phyloP scores from a whole-genome alignment of 2,888 invertebrate genomes.

The Acrobasis repandana region DNA sequence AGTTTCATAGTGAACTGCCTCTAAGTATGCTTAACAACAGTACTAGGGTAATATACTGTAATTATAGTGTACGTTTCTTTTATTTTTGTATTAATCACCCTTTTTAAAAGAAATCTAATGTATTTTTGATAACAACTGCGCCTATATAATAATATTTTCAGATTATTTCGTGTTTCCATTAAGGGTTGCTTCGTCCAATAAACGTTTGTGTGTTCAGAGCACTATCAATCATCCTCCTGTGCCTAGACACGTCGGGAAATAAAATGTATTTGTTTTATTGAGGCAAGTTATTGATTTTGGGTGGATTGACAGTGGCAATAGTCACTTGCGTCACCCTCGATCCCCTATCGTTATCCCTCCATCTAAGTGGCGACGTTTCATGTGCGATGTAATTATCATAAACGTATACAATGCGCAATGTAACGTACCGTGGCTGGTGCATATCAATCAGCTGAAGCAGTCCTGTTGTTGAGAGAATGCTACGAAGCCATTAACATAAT shows the following conservation, averaged over 20 bases:
- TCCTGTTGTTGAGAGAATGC: slow-evolving; percentile 59
- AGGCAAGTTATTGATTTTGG: slow-evolving; percentile 71
- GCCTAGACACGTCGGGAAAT: slow-evolving; percentile 68
- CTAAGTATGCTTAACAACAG: slow-evolving; percentile 18
- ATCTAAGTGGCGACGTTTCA: slow-evolving; percentile 34
- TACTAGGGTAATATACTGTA: slow-evolving; percentile 29
- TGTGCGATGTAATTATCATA: slow-evolving; percentile 44
- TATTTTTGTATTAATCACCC: slow-evolving; percentile 41
- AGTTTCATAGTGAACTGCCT: slow-evolving; percentile 7
- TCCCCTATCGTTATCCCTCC: slow-evolving; percentile 30
- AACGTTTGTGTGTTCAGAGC: slow-evolving; percentile 68
- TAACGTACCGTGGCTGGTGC: slow-evolving; percentile 43
- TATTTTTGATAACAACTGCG: slow-evolving; percentile 52
- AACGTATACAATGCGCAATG: slow-evolving; percentile 36
- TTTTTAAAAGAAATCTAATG: slow-evolving; percentile 48
- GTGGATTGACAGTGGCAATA: slow-evolving; percentile 53
- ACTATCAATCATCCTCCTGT: slow-evolving; percentile 76
- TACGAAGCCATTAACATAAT: slow-evolving; percentile 77
- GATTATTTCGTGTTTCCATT: slow-evolving; percentile 55
- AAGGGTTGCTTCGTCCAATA: slow-evolving; percentile 62
- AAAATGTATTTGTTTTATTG: slow-evolving; percentile 72
- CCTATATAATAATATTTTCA: slow-evolving; percentile 49
- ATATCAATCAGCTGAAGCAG: slow-evolving; percentile 62
- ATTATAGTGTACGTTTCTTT: slow-evolving; percentile 35
- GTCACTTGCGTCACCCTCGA: slow-evolving; percentile 33